Evolutionary conservation across 2,888 invertebrate species (phyloP), one percentile per base, ranked within the genome.

Genomic region (Watsonalla cultraria): DNA sequence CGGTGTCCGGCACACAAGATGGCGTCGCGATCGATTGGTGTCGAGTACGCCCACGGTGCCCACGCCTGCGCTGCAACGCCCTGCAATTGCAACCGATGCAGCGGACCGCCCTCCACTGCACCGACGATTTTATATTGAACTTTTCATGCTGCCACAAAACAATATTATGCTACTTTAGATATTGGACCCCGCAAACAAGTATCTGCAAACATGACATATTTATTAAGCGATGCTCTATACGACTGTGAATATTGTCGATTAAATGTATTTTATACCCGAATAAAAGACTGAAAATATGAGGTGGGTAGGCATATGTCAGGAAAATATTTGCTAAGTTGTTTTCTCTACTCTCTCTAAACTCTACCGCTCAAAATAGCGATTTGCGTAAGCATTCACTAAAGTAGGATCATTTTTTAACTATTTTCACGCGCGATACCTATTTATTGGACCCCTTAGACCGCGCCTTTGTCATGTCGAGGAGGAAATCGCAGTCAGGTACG

Each of bases 41-140:
- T 62, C 66, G 74, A 81, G 78, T 72, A 86, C 89, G 85, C 89
- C 87, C 86, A 79, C 78, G 77, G 70, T 71, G 72, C 81, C 82
- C 84, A 87, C 89, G 87, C 86, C 80, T 84, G 86, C 88, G 83
- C 84, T 82, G 84, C 83, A 76, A 76, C 86, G 84, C 89, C 89
- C 76, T 82, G 80, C 80, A 81, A 67, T 74, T 84, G 83, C 82
- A 83, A 59, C 68, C 55, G 59, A 74, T 80, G 80, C 82, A 80
- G 58, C 73, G 74, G 59, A 66, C 74, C 81, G 78, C 79, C 81
- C 70, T 78, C 70, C 68, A 67, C 56, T 57, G 58, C 54, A 54
- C 48, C 53, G 56, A 58, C 50, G 46, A 57, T 51, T 51, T 14
- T 51, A 59, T 47, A 15, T 42, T 13, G 14, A 51, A 15, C 35